These are phyloP conservation scores for Mermis nigrescens DNA, from an alignment of 2,888 invertebrate genomes.

Conservation along the genomic window DNA sequence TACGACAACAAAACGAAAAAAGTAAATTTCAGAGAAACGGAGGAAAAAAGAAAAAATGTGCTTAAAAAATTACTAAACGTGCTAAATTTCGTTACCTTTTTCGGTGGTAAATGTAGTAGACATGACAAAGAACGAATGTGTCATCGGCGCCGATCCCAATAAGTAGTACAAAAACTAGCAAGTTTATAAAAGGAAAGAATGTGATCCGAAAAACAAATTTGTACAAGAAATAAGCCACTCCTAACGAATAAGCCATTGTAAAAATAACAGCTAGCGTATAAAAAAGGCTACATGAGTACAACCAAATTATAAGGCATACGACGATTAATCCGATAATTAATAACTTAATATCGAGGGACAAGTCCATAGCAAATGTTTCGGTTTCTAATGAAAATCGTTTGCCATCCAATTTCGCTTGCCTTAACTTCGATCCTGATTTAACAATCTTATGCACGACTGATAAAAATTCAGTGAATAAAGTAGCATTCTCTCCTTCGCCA, in stretches of 20 bases:
- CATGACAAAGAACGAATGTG: constrained; percentile 34
- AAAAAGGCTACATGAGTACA: constrained; percentile 63
- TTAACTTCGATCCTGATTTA: too few relatives aligned
- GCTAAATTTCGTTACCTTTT: too few relatives aligned
- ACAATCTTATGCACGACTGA: too few relatives aligned
- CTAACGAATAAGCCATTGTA: constrained; percentile 63
- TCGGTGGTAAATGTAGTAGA: constrained; percentile 41
- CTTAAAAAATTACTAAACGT: too few relatives aligned
- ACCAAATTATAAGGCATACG: constrained; percentile 53
- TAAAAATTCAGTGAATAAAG: too few relatives aligned
- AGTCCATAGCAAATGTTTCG: not conserved
- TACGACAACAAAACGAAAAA: too few relatives aligned
- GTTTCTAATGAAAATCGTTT: too few relatives aligned
- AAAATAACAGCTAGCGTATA: constrained; percentile 62
- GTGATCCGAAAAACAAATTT: constrained; percentile 59
- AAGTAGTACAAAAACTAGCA: constrained; percentile 63
- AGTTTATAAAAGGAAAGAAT: constrained; percentile 83
- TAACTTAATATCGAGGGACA: not conserved
- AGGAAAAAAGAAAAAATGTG: too few relatives aligned
- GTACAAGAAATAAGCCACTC: constrained; percentile 75
- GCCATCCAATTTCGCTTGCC: too few relatives aligned
- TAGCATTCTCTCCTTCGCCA: too few relatives aligned
- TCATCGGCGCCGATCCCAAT: constrained; percentile 47
- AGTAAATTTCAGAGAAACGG: too few relatives aligned
- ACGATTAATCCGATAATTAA: constrained; percentile 56